Conservation (phyloP, 2,797 vertebrate genomes). For the Sebastolobus altivelis region DNA sequence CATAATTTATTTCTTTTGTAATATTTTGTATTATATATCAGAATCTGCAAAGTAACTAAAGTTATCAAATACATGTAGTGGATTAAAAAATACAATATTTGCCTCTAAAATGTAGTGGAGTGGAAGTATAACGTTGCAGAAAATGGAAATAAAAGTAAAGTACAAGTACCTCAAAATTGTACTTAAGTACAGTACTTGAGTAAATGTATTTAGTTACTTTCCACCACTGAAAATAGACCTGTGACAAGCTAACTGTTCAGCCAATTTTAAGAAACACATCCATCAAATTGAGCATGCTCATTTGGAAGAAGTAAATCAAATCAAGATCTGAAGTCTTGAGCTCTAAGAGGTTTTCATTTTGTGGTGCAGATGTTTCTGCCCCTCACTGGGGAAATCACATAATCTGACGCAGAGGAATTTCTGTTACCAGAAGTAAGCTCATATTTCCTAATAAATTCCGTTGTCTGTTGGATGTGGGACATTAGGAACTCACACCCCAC, state of each 20-base stretch:
- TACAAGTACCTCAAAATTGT: background rate
- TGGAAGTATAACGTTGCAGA: background rate
- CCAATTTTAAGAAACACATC: background rate
- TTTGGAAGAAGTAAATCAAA: background rate
- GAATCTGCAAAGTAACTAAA: too few species aligned
- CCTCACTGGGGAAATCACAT: background rate
- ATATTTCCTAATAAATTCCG: constrained; percentile 13
- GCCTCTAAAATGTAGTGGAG: too few species aligned
- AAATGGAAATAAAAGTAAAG: background rate
- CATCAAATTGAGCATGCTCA: background rate
- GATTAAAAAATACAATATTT: too few species aligned
- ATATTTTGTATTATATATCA: too few species aligned
- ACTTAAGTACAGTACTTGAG: background rate
- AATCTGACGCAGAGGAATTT: background rate
- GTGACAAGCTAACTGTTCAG: background rate
- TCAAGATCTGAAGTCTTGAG: background rate
- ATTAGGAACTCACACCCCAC: background rate
- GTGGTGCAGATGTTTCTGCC: background rate
- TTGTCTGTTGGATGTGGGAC: background rate
- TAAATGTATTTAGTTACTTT: background rate
- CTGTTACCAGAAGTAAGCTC: background rate
- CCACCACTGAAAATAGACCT: background rate
- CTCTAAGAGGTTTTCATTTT: background rate
- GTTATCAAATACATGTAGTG: too few species aligned
- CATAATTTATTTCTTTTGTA: too few species aligned